Evolutionary conservation across 2,888 invertebrate genomes (phyloP), one percentile per base, ranked within the genome.

Genomic region (Callyntrura sp.): DNA sequence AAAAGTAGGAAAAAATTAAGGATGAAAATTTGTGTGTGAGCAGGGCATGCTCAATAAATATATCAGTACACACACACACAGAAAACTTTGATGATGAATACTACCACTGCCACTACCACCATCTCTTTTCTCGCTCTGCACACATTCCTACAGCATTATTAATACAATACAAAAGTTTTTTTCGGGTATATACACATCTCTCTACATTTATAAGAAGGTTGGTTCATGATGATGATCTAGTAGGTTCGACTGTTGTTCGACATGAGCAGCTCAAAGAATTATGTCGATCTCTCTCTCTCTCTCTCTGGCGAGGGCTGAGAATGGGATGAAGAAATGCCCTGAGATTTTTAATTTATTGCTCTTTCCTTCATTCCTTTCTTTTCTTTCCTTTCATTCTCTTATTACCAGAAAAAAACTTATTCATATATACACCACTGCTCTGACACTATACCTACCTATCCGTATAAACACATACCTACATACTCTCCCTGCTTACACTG

Each of bases 261-360:
- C 86, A 86, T 86, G 51, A 81, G 48, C 86, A 86, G 86, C 86
- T 86, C 86, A 86, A 86, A 86, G 79, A 86, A 79, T 79, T 79
- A 79, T 86, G 79, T 86, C 78, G 78, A 78, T 78, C 78, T 86
- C 81, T 81, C 60, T 81, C 60, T 57, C 81, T 60, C 81, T 81
- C 60, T 60, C 12, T 81, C 55, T 73, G 76, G 48, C 20, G 76
- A 73, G 85, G 84, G 60, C 65, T 86, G 62, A 62, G 86, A 86
- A 86, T 86, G 86, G 86, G 86, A 86, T 86, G 86, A 86, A 86
- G 86, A 86, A 86, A 86, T 86, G 86, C 86, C 86, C 86, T 79
- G 86, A 86, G 86, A 86, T 86, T 86, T 86, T 86, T 86, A 86
- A 86, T 86, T 86, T 86, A 86, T 86, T 86, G 86, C 86, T 86